Percentiles rank a stretch among this genome's conserved stretches.
Evolutionary conservation across 2,113 vertebrate species (phyloP).

Genomic region (Corythoichthys haematopterus): DNA sequence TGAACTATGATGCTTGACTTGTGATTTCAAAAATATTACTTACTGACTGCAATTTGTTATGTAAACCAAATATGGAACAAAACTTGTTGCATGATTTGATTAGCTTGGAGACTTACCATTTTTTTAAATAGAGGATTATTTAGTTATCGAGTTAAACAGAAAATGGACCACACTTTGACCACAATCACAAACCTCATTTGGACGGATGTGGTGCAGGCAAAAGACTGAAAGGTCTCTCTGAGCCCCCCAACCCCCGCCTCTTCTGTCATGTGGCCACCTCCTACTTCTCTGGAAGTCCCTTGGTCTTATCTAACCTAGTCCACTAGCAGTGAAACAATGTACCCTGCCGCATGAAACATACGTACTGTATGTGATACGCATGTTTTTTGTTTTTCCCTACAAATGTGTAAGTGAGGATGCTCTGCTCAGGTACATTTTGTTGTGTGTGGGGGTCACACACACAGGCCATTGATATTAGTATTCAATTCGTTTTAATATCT

Average conservation of each 20-base stretch:
- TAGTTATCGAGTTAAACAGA: too few relatives aligned
- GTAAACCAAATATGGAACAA: too few relatives aligned
- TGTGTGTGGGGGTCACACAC: background rate
- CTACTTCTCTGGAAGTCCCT: conserved; percentile 44
- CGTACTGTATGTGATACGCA: background rate
- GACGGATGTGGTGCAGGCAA: background rate
- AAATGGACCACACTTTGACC: background rate
- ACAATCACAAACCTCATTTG: background rate
- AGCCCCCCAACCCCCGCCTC: background rate
- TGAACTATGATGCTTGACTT: too few relatives aligned
- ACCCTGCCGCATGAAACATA: conserved; percentile 4
- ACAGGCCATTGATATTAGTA: background rate
- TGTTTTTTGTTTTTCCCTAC: background rate
- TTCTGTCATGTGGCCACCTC: conserved; percentile 5
- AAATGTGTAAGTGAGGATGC: background rate
- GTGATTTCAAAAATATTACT: too few relatives aligned
- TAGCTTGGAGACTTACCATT: background rate
- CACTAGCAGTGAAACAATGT: conserved; percentile 47
- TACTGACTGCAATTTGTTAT: too few relatives aligned
- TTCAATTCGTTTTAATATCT: background rate
- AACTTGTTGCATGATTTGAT: too few relatives aligned
- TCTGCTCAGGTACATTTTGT: background rate
- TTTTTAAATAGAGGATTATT: too few relatives aligned
- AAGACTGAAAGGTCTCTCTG: background rate
- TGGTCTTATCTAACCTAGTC: conserved; percentile 43